Base-by-base conservation (phyloP, 2,113 vertebrate species). In the Chlamydotis undulata region DNA sequence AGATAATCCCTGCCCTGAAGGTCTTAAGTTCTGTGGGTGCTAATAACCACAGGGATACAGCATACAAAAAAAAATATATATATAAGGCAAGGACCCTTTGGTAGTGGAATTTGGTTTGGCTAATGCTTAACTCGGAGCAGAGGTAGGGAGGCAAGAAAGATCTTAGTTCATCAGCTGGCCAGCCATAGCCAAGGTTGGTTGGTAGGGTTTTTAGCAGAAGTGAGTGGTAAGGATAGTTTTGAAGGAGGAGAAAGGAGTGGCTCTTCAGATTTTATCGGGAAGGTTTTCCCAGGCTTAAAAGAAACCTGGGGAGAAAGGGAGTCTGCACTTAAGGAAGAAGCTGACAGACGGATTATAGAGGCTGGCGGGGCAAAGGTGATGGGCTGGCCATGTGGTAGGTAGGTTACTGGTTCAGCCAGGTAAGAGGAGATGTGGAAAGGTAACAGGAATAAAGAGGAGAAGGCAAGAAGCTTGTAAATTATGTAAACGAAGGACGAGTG, bases 271-370 rank as follows among this genome's bases (percentile, higher is more conserved):
- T 90, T 94, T 96, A 94, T 93, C 93, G 0, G 67, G 71, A 52
- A 77, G 90, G 90, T 83, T 95, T 97, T 96, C 93, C 94, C 93
- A 96, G 87, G 61, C 94, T 90, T 63, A 14, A 33, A 75, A 92
- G 89, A 31, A 65, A 77, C 33, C 37, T 39, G 55, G 59, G 83
- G 75, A 87, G 90, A 75, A 75, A 31, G 29, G 5, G 56, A 90
- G 75, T 9, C 37, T 83, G 83, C 1, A 14, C 68, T 26, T 23
- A 13, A 89, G 76, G 85, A 90, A 81, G 79, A 41, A 80, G 79
- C 81, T 49, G 83, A 35, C 56, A 60, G 91, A 23, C 0, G 74
- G 80, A 35, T 84, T 39, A 2, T 0, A 19, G 83, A 82, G 82
- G 53, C 73, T 83, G 83, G 10, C 3, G 19, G 75, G 84, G 80